phyloP scores from a whole-genome alignment of 2,113 vertebrate species.

The Lamprologus sp. region DNA sequence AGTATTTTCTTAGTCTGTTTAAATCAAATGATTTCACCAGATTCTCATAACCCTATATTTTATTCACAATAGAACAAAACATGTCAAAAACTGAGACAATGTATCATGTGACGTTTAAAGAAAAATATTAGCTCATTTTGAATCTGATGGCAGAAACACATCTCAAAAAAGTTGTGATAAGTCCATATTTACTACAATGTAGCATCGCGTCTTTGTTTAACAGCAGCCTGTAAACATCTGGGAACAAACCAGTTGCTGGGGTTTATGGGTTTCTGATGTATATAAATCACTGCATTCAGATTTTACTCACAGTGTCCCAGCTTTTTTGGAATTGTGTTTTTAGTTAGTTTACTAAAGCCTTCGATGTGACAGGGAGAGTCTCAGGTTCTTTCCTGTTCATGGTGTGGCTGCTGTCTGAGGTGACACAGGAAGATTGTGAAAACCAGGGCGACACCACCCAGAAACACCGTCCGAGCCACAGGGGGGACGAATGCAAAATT shows the following conservation, averaged over 20 bases:
- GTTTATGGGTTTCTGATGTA: background rate
- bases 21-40: background rate
- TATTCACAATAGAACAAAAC: background rate
- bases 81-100: background rate
- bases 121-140: background rate
- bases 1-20: background rate
- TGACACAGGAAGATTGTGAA: constrained; percentile 75
- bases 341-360: background rate
- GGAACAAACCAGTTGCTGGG: background rate
- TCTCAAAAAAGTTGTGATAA: background rate
- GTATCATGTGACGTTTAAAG: background rate
- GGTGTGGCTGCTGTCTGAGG: constrained; percentile 50
- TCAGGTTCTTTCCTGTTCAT: background rate
- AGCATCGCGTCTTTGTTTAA: background rate
- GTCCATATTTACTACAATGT: background rate
- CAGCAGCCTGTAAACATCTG: background rate
- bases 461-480: constrained; percentile 67
- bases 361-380: background rate
- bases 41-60: background rate
- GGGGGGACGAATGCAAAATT: constrained; percentile 73
- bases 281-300: background rate
- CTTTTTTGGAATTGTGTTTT: background rate
- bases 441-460: constrained; percentile 60
- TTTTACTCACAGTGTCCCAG: background rate
- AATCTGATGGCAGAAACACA: background rate